Evolutionary conservation across 2,888 invertebrate genomes (phyloP).

Genomic region (Drosophila quasianomalipes): DNA sequence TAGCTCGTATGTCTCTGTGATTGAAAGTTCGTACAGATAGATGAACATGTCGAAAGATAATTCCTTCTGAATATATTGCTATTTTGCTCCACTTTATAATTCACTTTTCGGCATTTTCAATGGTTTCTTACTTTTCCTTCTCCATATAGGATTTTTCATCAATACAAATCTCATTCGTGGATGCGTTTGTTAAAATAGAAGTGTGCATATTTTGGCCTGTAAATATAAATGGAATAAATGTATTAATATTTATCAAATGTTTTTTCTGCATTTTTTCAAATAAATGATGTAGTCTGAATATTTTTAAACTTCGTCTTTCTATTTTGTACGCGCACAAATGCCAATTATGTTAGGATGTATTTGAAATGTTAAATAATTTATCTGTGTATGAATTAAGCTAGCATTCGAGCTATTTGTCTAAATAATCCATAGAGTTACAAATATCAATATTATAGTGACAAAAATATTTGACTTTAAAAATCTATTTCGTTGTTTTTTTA

Average conservation of each 20-base stretch:
- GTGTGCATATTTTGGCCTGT: conserved; percentile 38
- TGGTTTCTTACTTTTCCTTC: conserved; percentile 20
- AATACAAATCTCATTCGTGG: conserved; percentile 24
- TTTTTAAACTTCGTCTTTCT: neutral
- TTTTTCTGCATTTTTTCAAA: neutral
- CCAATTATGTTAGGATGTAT: neutral
- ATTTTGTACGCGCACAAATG: neutral
- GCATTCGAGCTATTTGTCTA: neutral
- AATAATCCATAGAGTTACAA: neutral
- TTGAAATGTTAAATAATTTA: neutral
- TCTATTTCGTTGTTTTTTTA: neutral
- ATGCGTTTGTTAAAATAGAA: conserved; percentile 23
- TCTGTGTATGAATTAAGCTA: neutral
- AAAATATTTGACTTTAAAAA: neutral
- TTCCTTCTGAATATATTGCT: neutral
- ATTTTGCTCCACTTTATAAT: neutral
- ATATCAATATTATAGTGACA: neutral
- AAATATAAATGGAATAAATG: neutral
- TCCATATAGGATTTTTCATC: conserved; percentile 35
- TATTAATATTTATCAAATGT: neutral
- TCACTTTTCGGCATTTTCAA: neutral
- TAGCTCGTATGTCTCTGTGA: neutral
- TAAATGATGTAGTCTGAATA: neutral
- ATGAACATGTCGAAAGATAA: neutral
- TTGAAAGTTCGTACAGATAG: neutral